These are phyloP conservation scores for Wasmannia auropunctata DNA, from an alignment of 1,140 invertebrate genomes.

Conservation along the genomic window DNA sequence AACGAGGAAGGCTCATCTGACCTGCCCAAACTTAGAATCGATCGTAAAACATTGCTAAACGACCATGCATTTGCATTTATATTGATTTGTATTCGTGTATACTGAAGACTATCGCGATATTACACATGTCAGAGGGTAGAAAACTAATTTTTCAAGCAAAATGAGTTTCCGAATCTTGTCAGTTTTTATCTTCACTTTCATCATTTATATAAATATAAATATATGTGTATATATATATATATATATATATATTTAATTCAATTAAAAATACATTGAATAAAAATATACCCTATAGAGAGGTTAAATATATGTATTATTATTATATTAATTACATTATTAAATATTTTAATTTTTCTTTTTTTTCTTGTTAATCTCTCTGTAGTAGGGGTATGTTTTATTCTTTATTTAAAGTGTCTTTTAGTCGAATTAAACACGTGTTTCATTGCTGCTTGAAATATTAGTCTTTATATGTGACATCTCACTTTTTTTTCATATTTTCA, in stretches of 20 bases:
- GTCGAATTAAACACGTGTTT: neutral
- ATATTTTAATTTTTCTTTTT: neutral
- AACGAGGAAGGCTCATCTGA: neutral
- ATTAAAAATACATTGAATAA: no score
- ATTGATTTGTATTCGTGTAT: neutral
- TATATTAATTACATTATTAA: neutral
- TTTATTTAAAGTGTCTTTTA: neutral
- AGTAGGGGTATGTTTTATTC: no score
- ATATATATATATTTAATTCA: no score
- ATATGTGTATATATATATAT: no score
- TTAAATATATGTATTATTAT: neutral
- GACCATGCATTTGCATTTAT: constrained; percentile 31
- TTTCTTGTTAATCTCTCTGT: neutral
- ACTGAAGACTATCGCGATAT: neutral
- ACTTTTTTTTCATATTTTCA: neutral
- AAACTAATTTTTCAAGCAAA: neutral
- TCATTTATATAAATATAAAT: no score
- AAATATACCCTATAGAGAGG: no score
- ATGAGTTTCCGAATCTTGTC: neutral
- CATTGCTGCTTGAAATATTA: neutral
- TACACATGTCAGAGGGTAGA: neutral
- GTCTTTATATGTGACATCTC: neutral
- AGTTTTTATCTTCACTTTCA: neutral
- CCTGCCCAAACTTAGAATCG: neutral
- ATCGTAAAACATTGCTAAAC: constrained; percentile 12